Conservation (phyloP, 2,113 vertebrate species). For the Oryzias woworae region DNA sequence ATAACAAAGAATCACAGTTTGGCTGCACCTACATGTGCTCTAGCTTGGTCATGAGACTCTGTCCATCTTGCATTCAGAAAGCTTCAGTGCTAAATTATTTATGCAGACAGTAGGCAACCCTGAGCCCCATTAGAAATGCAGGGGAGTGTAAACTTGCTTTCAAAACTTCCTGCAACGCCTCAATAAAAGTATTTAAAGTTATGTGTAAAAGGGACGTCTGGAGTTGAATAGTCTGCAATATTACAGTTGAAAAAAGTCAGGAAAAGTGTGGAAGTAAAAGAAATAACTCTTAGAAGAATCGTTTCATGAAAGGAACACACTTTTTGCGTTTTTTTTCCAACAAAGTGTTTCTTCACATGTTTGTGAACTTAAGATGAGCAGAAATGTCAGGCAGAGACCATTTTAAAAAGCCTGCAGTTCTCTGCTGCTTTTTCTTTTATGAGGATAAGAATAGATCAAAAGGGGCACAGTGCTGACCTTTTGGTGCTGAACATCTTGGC, state of each 20-base stretch:
- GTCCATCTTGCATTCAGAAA: constrained; percentile 27
- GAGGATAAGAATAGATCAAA: constrained; percentile 51
- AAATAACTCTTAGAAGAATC: background rate
- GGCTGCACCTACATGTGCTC: constrained; percentile 7
- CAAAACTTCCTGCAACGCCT: constrained; percentile 4
- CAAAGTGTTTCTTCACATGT: constrained; percentile 17
- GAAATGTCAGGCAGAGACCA: constrained; percentile 44
- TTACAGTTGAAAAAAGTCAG: no score
- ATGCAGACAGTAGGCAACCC: constrained; percentile 30
- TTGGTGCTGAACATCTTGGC: constrained; percentile 90
- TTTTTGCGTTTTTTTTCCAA: background rate
- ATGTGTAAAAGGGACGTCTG: background rate
- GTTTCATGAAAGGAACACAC: constrained; percentile 15
- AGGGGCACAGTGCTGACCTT: constrained; percentile 82
- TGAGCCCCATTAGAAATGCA: constrained; percentile 57
- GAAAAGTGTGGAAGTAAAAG: no score
- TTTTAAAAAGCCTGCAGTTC: constrained; percentile 40
- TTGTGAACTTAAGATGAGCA: constrained; percentile 1
- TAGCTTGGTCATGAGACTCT: constrained; percentile 17
- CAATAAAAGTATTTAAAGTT: constrained; percentile 8
- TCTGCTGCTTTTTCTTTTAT: constrained; percentile 7
- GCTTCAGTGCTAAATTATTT: constrained; percentile 47
- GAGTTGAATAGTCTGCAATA: background rate
- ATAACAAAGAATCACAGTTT: constrained; percentile 13
- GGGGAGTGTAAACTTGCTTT: constrained; percentile 16